Evolutionary conservation across 2,113 vertebrate genomes (phyloP).

Genomic region (Mus pahari): DNA sequence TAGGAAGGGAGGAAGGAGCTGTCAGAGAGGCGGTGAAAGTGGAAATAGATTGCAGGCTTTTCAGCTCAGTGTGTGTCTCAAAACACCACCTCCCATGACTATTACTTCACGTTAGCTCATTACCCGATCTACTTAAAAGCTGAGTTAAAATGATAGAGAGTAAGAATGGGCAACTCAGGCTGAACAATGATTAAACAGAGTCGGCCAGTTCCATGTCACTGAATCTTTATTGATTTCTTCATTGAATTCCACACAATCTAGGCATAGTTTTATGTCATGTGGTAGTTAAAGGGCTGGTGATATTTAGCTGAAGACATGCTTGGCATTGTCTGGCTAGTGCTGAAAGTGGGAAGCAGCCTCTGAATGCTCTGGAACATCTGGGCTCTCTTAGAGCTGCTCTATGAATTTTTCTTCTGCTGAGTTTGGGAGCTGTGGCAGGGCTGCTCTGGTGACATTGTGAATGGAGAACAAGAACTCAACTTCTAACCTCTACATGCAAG

Average conservation of each 20-base stretch:
- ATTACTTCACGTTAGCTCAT: not conserved
- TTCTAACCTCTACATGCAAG: not conserved
- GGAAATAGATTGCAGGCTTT: not conserved
- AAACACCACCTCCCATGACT: not conserved
- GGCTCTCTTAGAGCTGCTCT: not conserved
- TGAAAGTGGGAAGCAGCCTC: not conserved
- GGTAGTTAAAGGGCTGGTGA: slow-evolving; percentile 59
- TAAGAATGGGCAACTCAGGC: not conserved
- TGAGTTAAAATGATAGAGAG: not conserved
- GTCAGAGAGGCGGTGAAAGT: not conserved
- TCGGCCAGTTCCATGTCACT: not conserved
- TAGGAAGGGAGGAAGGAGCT: not conserved
- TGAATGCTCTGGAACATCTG: not conserved
- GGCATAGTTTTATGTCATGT: not conserved
- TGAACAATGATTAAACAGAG: not conserved
- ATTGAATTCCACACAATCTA: not conserved
- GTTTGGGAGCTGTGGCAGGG: not conserved
- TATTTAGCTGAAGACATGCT: slow-evolving; percentile 59
- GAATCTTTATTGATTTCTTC: not conserved
- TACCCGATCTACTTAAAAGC: not conserved
- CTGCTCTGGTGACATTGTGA: not conserved
- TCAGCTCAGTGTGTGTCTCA: not conserved
- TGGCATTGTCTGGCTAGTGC: not conserved
- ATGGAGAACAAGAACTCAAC: not conserved
- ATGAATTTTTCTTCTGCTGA: not conserved